Percentiles rank a stretch among this genome's conserved stretches.
Evolutionary conservation across 1,140 invertebrate species (phyloP).

Genomic region (Ephestia elutella): DNA sequence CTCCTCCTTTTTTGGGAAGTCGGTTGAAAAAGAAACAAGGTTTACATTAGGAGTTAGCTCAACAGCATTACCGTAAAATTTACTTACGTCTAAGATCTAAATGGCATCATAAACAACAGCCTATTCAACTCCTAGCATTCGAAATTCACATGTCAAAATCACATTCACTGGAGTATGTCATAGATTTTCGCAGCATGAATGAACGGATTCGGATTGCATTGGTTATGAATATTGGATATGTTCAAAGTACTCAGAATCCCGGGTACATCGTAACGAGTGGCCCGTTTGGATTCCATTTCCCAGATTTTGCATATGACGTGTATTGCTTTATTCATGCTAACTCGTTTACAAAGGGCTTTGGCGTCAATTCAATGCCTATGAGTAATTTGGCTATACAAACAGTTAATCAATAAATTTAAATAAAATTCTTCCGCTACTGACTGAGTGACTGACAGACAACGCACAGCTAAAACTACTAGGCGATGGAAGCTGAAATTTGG

Average conservation of each 20-base stretch:
- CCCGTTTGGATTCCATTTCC: background rate
- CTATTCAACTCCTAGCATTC: background rate
- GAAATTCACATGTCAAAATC: background rate
- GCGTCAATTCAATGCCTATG: background rate
- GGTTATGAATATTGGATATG: slow-evolving; percentile 3
- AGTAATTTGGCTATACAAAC: too few species aligned
- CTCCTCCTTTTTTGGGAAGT: too few species aligned
- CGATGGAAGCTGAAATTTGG: too few species aligned
- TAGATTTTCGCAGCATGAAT: background rate
- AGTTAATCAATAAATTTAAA: too few species aligned
- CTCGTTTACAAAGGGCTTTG: background rate
- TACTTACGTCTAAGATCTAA: too few species aligned
- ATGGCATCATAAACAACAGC: background rate
- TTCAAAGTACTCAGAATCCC: background rate
- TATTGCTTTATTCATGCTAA: slow-evolving; percentile 1
- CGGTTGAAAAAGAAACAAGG: too few species aligned
- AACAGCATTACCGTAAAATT: too few species aligned
- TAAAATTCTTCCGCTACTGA: too few species aligned
- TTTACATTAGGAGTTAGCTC: too few species aligned
- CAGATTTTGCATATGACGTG: background rate
- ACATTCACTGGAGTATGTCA: background rate
- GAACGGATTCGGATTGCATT: background rate
- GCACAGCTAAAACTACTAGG: too few species aligned
- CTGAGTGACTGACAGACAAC: too few species aligned
- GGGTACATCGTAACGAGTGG: slow-evolving; percentile 1